A percentile compares a stretch with the other conserved stretches of the same genome.
phyloP scores from a whole-genome alignment of 1,140 invertebrate species.

The Ceratina australensis region DNA sequence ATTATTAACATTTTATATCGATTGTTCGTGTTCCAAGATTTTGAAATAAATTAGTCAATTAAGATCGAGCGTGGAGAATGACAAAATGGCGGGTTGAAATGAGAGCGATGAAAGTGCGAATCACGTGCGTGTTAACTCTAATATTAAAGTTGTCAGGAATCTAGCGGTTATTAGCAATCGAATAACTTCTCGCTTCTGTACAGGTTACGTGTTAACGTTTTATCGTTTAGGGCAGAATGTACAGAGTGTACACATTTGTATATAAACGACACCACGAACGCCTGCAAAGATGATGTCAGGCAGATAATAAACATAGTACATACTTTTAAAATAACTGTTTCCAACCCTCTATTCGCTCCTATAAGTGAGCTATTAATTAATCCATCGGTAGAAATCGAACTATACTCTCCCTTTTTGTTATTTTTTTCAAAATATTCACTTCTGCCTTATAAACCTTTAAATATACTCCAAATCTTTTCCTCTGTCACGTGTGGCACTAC shows the following conservation, averaged over 20 bases:
- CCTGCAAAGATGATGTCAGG: slow-evolving; percentile 46
- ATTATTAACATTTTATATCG: too few species aligned
- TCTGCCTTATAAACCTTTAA: neutral
- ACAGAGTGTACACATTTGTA: slow-evolving; percentile 74
- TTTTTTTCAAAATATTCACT: neutral
- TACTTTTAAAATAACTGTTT: slow-evolving; percentile 61
- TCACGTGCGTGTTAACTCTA: slow-evolving; percentile 29
- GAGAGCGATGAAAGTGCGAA: neutral
- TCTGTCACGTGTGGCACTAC: too few species aligned
- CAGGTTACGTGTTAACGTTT: slow-evolving; percentile 62
- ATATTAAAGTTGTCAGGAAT: slow-evolving; percentile 32
- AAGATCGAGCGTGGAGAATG: slow-evolving; percentile 27
- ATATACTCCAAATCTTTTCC: neutral
- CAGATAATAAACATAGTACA: slow-evolving; percentile 64
- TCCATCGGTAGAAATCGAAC: neutral
- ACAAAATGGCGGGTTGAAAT: neutral
- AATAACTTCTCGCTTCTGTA: slow-evolving; percentile 65
- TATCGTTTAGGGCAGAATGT: slow-evolving; percentile 59
- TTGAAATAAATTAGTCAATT: slow-evolving; percentile 66
- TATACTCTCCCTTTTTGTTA: neutral
- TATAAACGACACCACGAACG: slow-evolving; percentile 64
- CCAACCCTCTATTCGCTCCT: neutral
- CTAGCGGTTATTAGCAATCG: slow-evolving; percentile 36
- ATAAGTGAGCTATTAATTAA: slow-evolving; percentile 1
- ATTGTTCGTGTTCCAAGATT: neutral